These are phyloP conservation scores for Molothrus aeneus DNA, from an alignment of 2,797 vertebrate species.

Conservation along the genomic window DNA sequence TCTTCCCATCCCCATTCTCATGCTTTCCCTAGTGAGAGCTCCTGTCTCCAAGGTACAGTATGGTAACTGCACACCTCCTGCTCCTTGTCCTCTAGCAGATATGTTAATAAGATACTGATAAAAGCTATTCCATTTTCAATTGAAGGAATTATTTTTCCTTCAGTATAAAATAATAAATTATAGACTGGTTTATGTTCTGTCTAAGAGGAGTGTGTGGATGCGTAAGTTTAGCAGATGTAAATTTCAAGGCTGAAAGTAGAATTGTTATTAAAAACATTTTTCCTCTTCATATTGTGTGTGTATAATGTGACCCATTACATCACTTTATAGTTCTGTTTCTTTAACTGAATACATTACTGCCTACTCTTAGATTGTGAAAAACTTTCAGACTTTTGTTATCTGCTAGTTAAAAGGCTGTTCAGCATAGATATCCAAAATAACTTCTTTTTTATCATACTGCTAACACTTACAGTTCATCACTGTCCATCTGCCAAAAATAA, in stretches of 20 bases:
- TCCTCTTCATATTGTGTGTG: background rate
- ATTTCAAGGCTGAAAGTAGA: background rate
- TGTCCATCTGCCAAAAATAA: slow-evolving; percentile 1
- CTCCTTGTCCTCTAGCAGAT: background rate
- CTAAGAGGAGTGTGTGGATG: background rate
- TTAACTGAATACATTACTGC: background rate
- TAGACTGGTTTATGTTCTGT: background rate
- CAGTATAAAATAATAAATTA: background rate
- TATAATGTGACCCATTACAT: background rate
- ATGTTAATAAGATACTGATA: background rate
- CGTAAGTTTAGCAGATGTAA: background rate
- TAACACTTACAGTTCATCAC: background rate
- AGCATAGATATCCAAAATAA: background rate
- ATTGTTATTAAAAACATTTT: fast-evolving
- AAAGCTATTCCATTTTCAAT: background rate
- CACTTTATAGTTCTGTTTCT: background rate
- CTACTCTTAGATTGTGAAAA: background rate
- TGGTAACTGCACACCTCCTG: background rate
- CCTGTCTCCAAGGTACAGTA: background rate
- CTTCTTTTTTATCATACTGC: background rate
- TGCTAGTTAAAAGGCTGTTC: background rate
- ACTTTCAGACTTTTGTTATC: background rate
- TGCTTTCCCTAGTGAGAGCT: background rate
- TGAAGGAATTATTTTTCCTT: background rate
- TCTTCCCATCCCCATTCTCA: background rate